Conservation (phyloP, 2,888 invertebrate species). For the Parnassius glacialis region DNA sequence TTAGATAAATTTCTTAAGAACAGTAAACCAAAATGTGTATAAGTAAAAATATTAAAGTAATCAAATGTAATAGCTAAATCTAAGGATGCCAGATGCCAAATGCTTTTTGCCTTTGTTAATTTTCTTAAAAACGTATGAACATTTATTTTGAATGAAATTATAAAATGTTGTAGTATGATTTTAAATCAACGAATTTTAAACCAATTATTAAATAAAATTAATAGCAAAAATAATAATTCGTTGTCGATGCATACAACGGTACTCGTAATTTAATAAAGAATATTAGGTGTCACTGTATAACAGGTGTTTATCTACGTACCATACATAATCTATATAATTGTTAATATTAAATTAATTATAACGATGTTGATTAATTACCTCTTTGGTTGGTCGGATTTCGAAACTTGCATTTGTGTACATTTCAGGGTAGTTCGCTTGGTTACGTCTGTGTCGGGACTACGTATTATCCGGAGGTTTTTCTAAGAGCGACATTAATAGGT, state of each 20-base stretch:
- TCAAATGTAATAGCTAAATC: background rate
- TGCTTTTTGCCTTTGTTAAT: slow-evolving; percentile 1
- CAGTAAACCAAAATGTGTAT: too few species aligned
- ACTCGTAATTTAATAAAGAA: slow-evolving; percentile 62
- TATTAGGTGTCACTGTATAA: slow-evolving; percentile 79
- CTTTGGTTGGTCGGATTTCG: slow-evolving; percentile 43
- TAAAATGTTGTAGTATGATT: background rate
- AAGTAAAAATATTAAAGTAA: too few species aligned
- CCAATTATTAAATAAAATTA: slow-evolving; percentile 6
- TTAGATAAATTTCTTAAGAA: too few species aligned
- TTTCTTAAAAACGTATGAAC: background rate
- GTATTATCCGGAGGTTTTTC: slow-evolving; percentile 45
- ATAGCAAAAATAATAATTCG: background rate
- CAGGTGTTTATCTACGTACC: slow-evolving; percentile 74
- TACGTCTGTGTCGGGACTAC: slow-evolving; percentile 37
- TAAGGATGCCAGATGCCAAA: background rate
- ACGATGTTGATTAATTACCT: slow-evolving; percentile 70
- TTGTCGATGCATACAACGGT: slow-evolving; percentile 48
- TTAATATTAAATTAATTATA: slow-evolving; percentile 77
- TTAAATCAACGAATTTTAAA: slow-evolving; percentile 11
- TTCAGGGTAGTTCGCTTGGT: slow-evolving; percentile 51
- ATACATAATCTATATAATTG: slow-evolving; percentile 77
- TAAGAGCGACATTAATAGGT: slow-evolving; percentile 56
- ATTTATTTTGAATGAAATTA: background rate
- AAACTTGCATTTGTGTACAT: slow-evolving; percentile 31